Evolutionary conservation across 2,888 invertebrate genomes (phyloP).

Genomic region (Lysandra bellargus): DNA sequence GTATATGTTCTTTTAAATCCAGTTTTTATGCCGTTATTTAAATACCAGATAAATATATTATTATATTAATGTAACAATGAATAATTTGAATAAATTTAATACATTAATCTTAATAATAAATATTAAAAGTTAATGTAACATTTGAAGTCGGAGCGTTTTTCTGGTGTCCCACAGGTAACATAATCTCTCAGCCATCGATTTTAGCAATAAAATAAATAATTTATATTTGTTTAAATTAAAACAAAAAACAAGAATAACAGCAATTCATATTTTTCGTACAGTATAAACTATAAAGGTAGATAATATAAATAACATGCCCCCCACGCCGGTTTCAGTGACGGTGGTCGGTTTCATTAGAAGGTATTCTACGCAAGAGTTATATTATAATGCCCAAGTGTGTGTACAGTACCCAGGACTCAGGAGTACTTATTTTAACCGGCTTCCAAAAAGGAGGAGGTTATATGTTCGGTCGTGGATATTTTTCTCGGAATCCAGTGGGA

Average conservation of each 20-base stretch:
- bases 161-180: too few relatives aligned
- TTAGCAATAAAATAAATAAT: neutral
- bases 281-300: neutral
- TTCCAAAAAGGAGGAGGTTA: too few relatives aligned
- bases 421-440: neutral
- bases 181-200: too few relatives aligned
- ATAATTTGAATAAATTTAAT: neutral
- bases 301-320: neutral
- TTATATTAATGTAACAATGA: neutral
- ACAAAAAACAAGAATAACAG: neutral
- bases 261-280: neutral
- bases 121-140: neutral
- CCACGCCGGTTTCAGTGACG: neutral
- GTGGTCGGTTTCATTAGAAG: neutral
- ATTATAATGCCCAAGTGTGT: too few relatives aligned
- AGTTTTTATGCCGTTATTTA: neutral
- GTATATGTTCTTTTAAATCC: neutral
- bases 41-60: neutral
- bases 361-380: neutral
- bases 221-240: neutral
- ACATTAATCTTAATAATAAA: neutral
- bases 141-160: neutral
- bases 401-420: too few relatives aligned
- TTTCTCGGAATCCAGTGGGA: too few relatives aligned
- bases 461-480: too few relatives aligned